A percentile compares a stretch with the other conserved stretches of the same genome.
Evolutionary conservation across 2,797 vertebrate species (phyloP).

Genomic region (Falco rusticolus): DNA sequence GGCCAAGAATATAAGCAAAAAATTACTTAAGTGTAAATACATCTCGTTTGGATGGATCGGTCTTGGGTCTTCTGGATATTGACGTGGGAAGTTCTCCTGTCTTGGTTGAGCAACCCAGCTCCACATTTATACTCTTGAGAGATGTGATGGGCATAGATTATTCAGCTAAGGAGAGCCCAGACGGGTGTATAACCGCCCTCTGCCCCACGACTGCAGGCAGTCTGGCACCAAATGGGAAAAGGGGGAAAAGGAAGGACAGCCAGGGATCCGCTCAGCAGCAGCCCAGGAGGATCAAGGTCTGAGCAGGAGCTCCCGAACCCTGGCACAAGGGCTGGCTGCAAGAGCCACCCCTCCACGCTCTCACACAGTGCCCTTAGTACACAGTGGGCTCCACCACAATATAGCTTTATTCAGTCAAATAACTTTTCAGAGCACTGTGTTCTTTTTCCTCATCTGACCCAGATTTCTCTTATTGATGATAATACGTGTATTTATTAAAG

Average conservation of each 20-base stretch:
- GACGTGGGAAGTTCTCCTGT: not conserved
- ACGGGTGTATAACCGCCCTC: not conserved
- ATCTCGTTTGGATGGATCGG: not conserved
- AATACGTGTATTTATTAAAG: slow-evolving; percentile 36
- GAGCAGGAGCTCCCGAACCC: not conserved
- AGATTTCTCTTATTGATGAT: slow-evolving; percentile 47
- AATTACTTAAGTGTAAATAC: not conserved
- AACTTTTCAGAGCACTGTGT: slow-evolving; percentile 20
- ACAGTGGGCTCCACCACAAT: not conserved
- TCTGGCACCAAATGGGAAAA: not conserved
- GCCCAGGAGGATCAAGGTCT: not conserved
- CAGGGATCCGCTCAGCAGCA: not conserved
- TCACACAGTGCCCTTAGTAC: not conserved
- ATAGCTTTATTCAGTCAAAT: slow-evolving; percentile 1
- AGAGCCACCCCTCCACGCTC: not conserved
- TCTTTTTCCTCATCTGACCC: slow-evolving; percentile 18
- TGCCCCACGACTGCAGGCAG: not conserved
- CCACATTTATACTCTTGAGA: not conserved
- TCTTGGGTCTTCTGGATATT: not conserved
- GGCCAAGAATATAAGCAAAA: not conserved
- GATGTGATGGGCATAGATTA: not conserved
- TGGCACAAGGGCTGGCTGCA: not conserved
- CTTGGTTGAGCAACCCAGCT: not conserved
- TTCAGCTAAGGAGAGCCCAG: not conserved
- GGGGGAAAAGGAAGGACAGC: not conserved